Evolutionary conservation across 2,113 vertebrate genomes (phyloP), one percentile per base, ranked within the genome.

Genomic region (Amphilophus citrinellus): DNA sequence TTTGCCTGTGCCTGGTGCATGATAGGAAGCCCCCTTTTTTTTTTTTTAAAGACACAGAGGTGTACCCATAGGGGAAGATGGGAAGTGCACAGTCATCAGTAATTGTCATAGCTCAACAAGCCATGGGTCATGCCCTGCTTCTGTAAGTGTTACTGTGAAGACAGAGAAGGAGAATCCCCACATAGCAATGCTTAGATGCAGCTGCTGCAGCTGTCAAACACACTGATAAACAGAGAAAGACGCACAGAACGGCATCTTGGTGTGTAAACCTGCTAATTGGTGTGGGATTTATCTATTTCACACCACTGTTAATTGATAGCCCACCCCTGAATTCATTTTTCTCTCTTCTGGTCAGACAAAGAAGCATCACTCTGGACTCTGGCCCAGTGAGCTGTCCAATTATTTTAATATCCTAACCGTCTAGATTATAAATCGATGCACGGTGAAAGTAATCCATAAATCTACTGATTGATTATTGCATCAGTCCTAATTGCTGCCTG

Each of bases 31-130:
- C 37, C 37, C 37, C 37, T 4, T 2, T 4, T 17, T 47, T 44
- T 71, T 68, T 13, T 71, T 47, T 32, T 20, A 75, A 77, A 63
- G 78, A n/a, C 83, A 89, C 79, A 83, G 83, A 88, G 91, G 90
- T 91, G 91, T 86, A 81, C 37, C 75, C 84, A 58, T 73, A 22
- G 83, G 83, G 80, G 58, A 76, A 22, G 71, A 86, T 56, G 39
- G 59, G 71, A 90, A 90, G 47, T 93, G 93, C 94, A 87, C 83
- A 85, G 94, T 93, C 93, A 94, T 93, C 92, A 93, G 86, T 92
- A 92, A 93, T 90, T 87, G 91, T 91, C 88, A 89, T 76, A 79
- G 80, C 89, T 90, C 89, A 93, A 94, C 92, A 91, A 92, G 88
- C 84, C 22, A 79, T 44, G 86, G 94, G 93, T 94, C 93, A 92